Conservation (phyloP, 1,140 invertebrate species). For the Archivesica marissinica region DNA sequence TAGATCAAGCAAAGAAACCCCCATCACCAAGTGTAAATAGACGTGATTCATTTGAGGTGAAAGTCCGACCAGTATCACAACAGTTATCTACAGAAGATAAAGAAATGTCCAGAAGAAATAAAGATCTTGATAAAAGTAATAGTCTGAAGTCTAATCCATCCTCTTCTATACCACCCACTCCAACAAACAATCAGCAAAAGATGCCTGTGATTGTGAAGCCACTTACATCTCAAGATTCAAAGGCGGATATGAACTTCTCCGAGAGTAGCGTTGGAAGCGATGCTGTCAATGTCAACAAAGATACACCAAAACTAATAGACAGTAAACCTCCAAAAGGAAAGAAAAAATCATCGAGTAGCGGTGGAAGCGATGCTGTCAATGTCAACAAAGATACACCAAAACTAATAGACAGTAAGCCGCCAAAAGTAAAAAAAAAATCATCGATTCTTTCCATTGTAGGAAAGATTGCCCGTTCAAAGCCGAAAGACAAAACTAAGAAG, state of each 20-base stretch:
- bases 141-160: conserved; percentile 16
- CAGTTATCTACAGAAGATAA: conserved; percentile 33
- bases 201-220: conserved; percentile 27
- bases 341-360: conserved; percentile 22
- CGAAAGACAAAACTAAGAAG: neutral
- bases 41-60: conserved; percentile 51
- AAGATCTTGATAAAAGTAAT: conserved; percentile 31
- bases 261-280: conserved; percentile 13
- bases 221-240: neutral
- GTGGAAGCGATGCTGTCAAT: conserved; percentile 16
- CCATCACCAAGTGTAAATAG: conserved; percentile 54
- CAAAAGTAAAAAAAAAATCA: conserved; percentile 19
- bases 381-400: neutral
- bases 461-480: conserved; percentile 38
- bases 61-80: conserved; percentile 33
- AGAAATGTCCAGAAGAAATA: conserved; percentile 25
- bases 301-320: neutral
- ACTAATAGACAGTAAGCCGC: conserved; percentile 5
- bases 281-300: neutral
- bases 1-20: conserved; percentile 24
- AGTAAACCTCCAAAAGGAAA: neutral
- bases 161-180: conserved; percentile 49
- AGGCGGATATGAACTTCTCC: neutral
- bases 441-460: conserved; percentile 44
- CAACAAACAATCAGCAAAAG: conserved; percentile 54